These are phyloP conservation scores for Coranthus polyacanthus DNA, from an alignment of 2,797 vertebrate genomes.

Conservation along the genomic window DNA sequence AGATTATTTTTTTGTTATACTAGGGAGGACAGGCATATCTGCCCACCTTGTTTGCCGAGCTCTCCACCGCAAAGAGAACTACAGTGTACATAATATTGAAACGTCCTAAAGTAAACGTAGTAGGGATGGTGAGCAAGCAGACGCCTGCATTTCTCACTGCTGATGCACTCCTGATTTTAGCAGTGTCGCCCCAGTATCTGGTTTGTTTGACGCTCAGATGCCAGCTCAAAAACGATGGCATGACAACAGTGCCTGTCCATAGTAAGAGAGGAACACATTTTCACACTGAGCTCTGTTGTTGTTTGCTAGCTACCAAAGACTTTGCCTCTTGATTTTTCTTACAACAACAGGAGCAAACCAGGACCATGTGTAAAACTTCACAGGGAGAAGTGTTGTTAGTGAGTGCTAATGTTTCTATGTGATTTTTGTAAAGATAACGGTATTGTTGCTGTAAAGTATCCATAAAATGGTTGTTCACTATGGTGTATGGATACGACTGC, in stretches of 20 bases:
- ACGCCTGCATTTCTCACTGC: slow-evolving; percentile 58
- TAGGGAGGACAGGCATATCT: slow-evolving; percentile 48
- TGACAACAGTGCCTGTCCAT: slow-evolving; percentile 81
- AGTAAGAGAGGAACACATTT: slow-evolving; percentile 73
- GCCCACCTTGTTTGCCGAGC: slow-evolving; percentile 70
- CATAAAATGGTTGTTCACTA: slow-evolving; percentile 75
- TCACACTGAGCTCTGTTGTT: slow-evolving; percentile 70
- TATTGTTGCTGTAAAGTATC: slow-evolving; percentile 87
- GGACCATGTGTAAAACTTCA: slow-evolving; percentile 84
- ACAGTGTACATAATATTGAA: slow-evolving; percentile 63
- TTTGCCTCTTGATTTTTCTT: slow-evolving; percentile 44
- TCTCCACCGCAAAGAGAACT: slow-evolving; percentile 67
- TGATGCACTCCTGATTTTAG: slow-evolving; percentile 79
- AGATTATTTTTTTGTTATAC: slow-evolving; percentile 58
- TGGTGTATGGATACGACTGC: slow-evolving; percentile 87
- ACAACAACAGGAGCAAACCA: slow-evolving; percentile 70
- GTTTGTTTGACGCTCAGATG: slow-evolving; percentile 59
- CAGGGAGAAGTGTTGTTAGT: slow-evolving; percentile 79
- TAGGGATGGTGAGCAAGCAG: slow-evolving; percentile 48
- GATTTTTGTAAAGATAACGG: slow-evolving; percentile 81
- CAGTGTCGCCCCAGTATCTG: slow-evolving; percentile 54
- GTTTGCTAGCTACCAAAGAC: slow-evolving; percentile 86
- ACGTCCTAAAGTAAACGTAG: slow-evolving; percentile 47
- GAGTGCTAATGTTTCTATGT: slow-evolving; percentile 62
- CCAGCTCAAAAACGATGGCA: slow-evolving; percentile 79